Evolutionary conservation across 2,888 invertebrate genomes (phyloP).

Genomic region (Spicauda simplicius): DNA sequence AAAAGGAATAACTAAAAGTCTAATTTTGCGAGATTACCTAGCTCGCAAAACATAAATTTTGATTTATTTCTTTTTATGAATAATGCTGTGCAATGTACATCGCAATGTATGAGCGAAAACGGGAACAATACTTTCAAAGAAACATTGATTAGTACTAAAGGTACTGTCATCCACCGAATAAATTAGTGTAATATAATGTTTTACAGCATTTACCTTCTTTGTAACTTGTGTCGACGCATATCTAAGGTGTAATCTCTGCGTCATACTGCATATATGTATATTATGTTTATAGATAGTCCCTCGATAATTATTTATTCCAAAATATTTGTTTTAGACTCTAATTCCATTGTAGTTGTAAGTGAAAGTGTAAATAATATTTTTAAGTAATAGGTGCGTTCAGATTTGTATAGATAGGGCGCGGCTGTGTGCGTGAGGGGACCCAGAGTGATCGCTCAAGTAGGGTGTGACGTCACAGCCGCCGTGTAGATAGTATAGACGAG

Average conservation of each 20-base stretch:
- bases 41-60: no score
- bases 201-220: background rate
- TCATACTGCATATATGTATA: conserved; percentile 43
- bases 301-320: conserved; percentile 50
- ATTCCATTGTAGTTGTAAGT: conserved; percentile 43
- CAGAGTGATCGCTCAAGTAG: background rate
- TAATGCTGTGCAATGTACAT: no score
- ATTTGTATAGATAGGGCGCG: conserved; percentile 25
- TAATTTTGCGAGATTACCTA: no score
- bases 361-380: conserved; percentile 41
- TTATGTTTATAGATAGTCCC: conserved; percentile 42
- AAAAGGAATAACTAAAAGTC: no score
- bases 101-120: no score
- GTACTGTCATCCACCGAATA: no score
- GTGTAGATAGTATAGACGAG: conserved; percentile 1
- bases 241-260: background rate
- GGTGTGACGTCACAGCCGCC: no score
- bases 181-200: no score
- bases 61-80: no score
- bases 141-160: no score
- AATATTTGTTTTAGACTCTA: conserved; percentile 40
- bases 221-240: background rate
- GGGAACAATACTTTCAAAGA: no score
- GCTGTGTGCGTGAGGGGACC: conserved; percentile 15
- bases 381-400: conserved; percentile 35